Base-by-base conservation (phyloP, 2,888 invertebrate species). In the Erebia ligea region DNA sequence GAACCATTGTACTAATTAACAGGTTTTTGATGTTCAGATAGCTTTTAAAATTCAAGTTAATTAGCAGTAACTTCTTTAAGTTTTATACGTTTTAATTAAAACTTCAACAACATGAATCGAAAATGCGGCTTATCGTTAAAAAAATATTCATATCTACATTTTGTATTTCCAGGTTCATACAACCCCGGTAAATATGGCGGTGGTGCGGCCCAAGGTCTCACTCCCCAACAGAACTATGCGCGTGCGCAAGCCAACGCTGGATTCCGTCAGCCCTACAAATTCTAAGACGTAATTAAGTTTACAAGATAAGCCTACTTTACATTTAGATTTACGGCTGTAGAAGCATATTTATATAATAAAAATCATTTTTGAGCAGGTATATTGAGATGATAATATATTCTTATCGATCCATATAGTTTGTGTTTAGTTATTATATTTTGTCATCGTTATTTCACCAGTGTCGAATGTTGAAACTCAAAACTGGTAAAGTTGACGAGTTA, bases 191-290 rank as follows among this genome's bases (percentile, higher is more conserved):
- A 92, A 78, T 90, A 93, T 21, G 87, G 86, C 34, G 87, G 85
- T 17, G 85, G 81, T 11, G 80, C 81, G 21, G 80, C 82, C 25
- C 78, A 80, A 13, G 81, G 83, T 0, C 78, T 77, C 21, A 78
- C 76, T 69, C 82, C 78, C 1, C 87, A 87, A 67, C 87, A 82
- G 57, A 86, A 82, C 79, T 79, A 76, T 69, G 85, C 86, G 25
- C 86, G 86, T 66, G 85, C 90, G 40, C 89, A 90, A 67, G 87
- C 87, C 6, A 80, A 83, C 71, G 79, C 87, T 67, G 85, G 85
- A 42, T 92, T 80, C 90, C 90, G 90, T 84, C 87, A 89, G 76
- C 82, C 84, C 52, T 90, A 89, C 88, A 91, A 90, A 81, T 91
- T 85, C 86, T 90, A 90, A 90, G 69, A 67, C 69, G 45, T 67